These are phyloP conservation scores for Montipora sp. DNA, from an alignment of 64 coral and sea anemone species.

Conservation along the genomic window DNA sequence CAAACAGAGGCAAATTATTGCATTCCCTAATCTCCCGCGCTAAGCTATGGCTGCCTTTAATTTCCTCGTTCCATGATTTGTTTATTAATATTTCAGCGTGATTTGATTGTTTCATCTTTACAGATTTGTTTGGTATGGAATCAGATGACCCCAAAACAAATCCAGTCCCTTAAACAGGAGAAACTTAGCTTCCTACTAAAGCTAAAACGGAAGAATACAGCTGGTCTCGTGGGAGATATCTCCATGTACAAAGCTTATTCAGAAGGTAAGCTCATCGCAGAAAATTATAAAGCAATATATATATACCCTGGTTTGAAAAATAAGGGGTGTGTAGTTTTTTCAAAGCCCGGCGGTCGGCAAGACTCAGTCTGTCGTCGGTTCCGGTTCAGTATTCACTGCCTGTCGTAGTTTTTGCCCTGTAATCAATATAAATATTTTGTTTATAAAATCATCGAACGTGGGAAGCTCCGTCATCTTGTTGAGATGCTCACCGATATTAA, in stretches of 20 bases:
- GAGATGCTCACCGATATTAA: no score
- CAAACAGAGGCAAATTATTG: background rate
- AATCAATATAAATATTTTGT: no score
- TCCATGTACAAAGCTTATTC: conserved; percentile 15
- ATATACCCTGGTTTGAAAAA: background rate
- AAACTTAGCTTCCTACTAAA: conserved; percentile 23
- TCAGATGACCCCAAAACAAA: conserved; percentile 32
- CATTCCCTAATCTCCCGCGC: background rate
- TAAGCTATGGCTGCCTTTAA: no score
- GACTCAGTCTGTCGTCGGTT: no score
- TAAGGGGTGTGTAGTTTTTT: background rate
- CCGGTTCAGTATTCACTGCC: no score
- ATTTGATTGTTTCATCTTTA: background rate
- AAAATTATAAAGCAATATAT: background rate
- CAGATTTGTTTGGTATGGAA: conserved; percentile 59
- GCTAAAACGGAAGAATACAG: conserved; percentile 32
- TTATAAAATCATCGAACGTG: no score
- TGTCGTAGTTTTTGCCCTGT: no score
- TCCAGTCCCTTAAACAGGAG: conserved; percentile 13
- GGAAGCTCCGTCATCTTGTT: no score
- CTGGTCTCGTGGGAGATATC: conserved; percentile 19
- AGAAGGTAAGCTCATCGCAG: conserved; percentile 8
- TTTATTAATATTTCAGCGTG: no score
- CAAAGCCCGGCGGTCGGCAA: background rate
- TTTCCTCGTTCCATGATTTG: background rate